Conservation (phyloP, 2,888 invertebrate genomes). For the Digitonthophagus gazella region DNA sequence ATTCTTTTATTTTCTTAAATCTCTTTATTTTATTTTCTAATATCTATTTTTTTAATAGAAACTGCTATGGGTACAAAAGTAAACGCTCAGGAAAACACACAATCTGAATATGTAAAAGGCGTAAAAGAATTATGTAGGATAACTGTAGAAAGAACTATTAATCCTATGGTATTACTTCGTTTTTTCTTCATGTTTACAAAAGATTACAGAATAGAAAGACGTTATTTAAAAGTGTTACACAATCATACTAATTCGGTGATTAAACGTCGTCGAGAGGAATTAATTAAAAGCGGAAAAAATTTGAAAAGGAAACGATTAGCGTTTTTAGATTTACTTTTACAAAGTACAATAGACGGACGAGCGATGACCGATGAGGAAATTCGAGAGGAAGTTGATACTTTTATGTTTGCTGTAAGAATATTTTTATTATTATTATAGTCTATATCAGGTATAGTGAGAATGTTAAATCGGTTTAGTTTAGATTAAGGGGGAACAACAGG, state of each 20-base stretch:
- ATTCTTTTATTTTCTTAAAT: background rate
- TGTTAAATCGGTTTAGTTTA: too few relatives aligned
- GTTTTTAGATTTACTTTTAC: slow-evolving; percentile 31
- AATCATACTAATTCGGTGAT: slow-evolving; percentile 59
- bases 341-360: slow-evolving; percentile 42
- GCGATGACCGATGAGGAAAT: slow-evolving; percentile 63
- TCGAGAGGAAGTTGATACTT: slow-evolving; percentile 31
- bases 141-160: slow-evolving; percentile 37
- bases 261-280: slow-evolving; percentile 45
- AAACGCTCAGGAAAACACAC: slow-evolving; percentile 66
- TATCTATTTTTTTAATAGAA: slow-evolving; percentile 55
- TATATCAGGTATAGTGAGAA: too few relatives aligned
- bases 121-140: slow-evolving; percentile 56
- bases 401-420: slow-evolving; percentile 31
- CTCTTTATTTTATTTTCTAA: background rate
- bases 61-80: slow-evolving; percentile 80
- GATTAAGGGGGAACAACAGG: too few relatives aligned
- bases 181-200: slow-evolving; percentile 57
- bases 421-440: background rate
- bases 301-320: slow-evolving; percentile 26
- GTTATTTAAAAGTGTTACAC: slow-evolving; percentile 53
- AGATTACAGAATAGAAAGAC: slow-evolving; percentile 58
- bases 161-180: slow-evolving; percentile 54
- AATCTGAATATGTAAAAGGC: slow-evolving; percentile 70
- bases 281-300: slow-evolving; percentile 1